Evolutionary conservation across 2,113 vertebrate genomes (phyloP).

Genomic region (Notarius quadriscutis): DNA sequence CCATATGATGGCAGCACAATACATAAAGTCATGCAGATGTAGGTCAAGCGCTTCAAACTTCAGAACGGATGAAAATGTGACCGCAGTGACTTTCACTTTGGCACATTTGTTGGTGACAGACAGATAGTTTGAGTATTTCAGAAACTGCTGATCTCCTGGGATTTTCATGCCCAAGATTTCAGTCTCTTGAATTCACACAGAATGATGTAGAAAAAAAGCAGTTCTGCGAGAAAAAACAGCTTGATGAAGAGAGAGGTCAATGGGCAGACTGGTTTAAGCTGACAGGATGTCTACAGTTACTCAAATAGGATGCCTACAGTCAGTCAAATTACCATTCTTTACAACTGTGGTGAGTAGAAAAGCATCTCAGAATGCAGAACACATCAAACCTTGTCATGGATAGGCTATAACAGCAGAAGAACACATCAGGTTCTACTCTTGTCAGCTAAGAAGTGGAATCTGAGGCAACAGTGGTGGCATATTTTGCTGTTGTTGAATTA

Average conservation of each 20-base stretch:
- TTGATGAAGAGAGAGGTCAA: neutral
- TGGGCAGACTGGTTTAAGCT: neutral
- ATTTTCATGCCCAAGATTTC: neutral
- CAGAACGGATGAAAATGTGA: neutral
- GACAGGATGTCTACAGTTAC: neutral
- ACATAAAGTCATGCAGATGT: neutral
- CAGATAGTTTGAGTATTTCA: neutral
- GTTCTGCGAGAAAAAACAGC: neutral
- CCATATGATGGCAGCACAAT: neutral
- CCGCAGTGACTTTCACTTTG: neutral
- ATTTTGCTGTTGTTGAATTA: neutral
- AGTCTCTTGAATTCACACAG: neutral
- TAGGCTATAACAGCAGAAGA: no score
- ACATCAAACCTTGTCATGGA: neutral
- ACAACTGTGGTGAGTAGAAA: neutral
- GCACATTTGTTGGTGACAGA: neutral
- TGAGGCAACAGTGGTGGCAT: neutral
- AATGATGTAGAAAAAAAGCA: neutral
- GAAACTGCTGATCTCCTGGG: neutral
- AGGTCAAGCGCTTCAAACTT: neutral
- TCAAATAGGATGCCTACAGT: neutral
- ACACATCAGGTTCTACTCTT: neutral
- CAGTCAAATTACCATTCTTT: neutral
- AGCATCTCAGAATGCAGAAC: constrained; percentile 12
- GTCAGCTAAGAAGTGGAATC: neutral